Evolutionary conservation across 1,140 invertebrate species (phyloP).

Genomic region (Drosophila yakuba): DNA sequence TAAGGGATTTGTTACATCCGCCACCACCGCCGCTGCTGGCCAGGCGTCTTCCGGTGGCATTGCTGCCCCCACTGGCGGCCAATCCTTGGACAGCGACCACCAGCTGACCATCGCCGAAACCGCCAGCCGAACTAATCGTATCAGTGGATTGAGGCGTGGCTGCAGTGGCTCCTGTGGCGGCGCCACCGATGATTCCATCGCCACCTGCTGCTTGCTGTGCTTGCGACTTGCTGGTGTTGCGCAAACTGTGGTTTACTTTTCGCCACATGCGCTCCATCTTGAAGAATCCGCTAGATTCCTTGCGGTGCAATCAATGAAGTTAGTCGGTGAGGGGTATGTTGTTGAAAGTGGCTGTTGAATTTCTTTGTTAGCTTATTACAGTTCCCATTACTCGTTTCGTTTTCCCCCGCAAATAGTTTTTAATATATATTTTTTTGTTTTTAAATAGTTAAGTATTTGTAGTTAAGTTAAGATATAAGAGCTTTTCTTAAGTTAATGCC

Average conservation of each 20-base stretch:
- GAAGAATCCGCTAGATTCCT: not conserved
- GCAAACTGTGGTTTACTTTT: slow-evolving; percentile 83
- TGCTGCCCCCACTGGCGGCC: slow-evolving; percentile 60
- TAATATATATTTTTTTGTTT: not conserved
- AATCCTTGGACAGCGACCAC: slow-evolving; percentile 72
- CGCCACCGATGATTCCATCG: slow-evolving; percentile 13
- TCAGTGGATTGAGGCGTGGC: slow-evolving; percentile 71
- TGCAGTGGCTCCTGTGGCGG: slow-evolving; percentile 11
- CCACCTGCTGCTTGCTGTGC: slow-evolving; percentile 7
- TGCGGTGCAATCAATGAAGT: not conserved
- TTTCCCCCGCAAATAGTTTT: not conserved
- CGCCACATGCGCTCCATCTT: slow-evolving; percentile 84
- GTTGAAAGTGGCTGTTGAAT: not conserved
- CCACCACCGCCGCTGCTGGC: slow-evolving; percentile 60
- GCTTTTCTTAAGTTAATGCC: not conserved
- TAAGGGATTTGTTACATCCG: slow-evolving; percentile 73
- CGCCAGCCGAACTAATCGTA: slow-evolving; percentile 76
- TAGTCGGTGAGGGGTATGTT: not conserved
- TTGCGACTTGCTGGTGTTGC: slow-evolving; percentile 66
- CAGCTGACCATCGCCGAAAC: slow-evolving; percentile 71
- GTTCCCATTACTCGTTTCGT: not conserved
- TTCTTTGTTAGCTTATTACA: slow-evolving; percentile 4
- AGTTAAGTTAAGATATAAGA: too few relatives aligned
- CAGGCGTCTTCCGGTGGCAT: slow-evolving; percentile 76
- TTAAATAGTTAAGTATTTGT: not conserved